Percentiles rank a stretch among this genome's conserved stretches.
These are phyloP conservation scores for Limnephilus marmoratus DNA, from an alignment of 2,888 invertebrate genomes.

Conservation along the genomic window DNA sequence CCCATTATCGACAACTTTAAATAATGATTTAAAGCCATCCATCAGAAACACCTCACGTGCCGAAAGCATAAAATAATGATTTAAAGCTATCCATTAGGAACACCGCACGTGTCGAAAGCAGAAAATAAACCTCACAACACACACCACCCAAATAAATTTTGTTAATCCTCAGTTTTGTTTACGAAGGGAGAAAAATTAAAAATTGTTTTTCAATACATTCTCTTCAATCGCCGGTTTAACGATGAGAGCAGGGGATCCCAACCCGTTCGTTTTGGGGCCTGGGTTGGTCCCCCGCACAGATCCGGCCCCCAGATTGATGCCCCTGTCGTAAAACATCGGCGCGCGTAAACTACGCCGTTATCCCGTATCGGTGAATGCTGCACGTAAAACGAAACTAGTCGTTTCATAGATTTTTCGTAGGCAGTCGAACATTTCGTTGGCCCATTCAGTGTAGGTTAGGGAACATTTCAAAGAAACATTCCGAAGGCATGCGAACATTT, in stretches of 20 bases:
- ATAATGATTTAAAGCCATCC: not conserved
- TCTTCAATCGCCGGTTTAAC: constrained; percentile 30
- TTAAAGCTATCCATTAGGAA: not conserved
- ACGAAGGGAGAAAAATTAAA: constrained; percentile 22
- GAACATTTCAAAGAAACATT: constrained; percentile 2
- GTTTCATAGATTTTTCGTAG: constrained; percentile 31
- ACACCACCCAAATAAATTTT: not conserved
- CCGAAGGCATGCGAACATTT: not conserved
- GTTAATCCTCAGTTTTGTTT: not conserved
- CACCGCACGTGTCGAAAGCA: not conserved
- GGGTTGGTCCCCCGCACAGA: not conserved
- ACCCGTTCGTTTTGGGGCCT: not conserved
- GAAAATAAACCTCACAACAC: not conserved
- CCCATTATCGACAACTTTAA: not conserved
- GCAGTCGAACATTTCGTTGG: constrained; percentile 18
- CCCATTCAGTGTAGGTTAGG: not conserved
- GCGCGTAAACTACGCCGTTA: constrained; percentile 42
- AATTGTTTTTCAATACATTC: constrained; percentile 28
- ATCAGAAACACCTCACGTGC: not conserved
- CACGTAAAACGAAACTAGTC: constrained; percentile 41
- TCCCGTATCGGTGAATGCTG: constrained; percentile 21
- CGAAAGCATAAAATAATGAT: not conserved
- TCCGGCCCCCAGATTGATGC: not conserved
- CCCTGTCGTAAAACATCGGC: constrained; percentile 34
- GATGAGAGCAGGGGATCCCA: not conserved